These are phyloP conservation scores for Mythimna ferrago DNA, from an alignment of 2,888 invertebrate species.

Conservation along the genomic window DNA sequence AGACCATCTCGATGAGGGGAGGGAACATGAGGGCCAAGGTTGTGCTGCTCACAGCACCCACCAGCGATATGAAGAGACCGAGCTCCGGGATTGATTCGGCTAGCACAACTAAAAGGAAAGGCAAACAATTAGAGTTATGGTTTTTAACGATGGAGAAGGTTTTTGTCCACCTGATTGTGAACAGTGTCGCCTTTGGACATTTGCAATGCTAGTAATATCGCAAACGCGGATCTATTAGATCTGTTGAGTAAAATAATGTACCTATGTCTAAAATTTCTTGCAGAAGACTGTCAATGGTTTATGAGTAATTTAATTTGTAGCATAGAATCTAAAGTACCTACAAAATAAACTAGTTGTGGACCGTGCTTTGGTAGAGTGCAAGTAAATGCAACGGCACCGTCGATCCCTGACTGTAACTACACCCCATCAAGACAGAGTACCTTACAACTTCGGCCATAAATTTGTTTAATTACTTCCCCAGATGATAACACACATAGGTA, in stretches of 20 bases:
- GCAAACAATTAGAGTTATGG: not conserved
- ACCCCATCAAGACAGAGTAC: not conserved
- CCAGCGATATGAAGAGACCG: constrained; percentile 96
- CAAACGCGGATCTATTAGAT: not conserved
- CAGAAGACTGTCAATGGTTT: too few relatives aligned
- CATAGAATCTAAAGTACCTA: too few relatives aligned
- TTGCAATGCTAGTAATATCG: not conserved
- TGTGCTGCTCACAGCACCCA: constrained; percentile 97
- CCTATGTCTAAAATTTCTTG: too few relatives aligned
- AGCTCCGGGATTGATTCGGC: constrained; percentile 97
- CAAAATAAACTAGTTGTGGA: too few relatives aligned
- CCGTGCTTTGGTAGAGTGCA: too few relatives aligned
- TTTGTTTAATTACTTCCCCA: not conserved
- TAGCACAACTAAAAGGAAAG: constrained; percentile 92
- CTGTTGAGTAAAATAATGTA: not conserved
- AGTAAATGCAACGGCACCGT: too few relatives aligned
- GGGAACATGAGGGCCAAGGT: constrained; percentile 97
- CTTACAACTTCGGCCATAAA: not conserved
- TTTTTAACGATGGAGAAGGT: not conserved
- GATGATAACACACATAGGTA: too few relatives aligned
- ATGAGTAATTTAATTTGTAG: too few relatives aligned
- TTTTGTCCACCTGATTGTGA: not conserved
- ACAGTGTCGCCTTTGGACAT: not conserved
- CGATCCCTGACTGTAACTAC: too few relatives aligned
- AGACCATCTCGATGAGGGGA: constrained; percentile 95